phyloP scores from a whole-genome alignment of 2,113 vertebrate genomes.

The Suricata suricatta region DNA sequence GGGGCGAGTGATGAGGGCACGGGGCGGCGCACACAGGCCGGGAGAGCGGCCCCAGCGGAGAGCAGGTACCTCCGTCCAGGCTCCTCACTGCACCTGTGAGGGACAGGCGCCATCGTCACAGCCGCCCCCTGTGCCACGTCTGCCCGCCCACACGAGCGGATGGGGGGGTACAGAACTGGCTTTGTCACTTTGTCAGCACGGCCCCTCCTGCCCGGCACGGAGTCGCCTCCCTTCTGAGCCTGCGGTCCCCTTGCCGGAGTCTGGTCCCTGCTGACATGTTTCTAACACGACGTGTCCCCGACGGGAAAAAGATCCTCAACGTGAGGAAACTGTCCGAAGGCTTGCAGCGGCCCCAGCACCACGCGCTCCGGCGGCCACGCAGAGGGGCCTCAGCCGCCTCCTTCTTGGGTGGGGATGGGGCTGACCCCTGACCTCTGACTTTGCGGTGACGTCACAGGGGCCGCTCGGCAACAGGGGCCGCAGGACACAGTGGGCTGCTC shows the following conservation, averaged over 20 bases:
- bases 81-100: too few relatives aligned
- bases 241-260: not conserved
- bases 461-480: not conserved
- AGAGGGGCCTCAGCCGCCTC: not conserved
- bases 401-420: not conserved
- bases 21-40: not conserved
- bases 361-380: accelerated
- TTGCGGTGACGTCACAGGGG: conserved; percentile 62
- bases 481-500: not conserved
- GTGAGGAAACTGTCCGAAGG: not conserved
- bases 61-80: not conserved
- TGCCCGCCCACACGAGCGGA: too few relatives aligned
- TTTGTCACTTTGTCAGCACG: too few relatives aligned
- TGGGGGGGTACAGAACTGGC: too few relatives aligned
- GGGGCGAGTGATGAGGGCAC: accelerated
- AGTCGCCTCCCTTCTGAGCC: not conserved
- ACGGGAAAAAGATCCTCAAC: too few relatives aligned
- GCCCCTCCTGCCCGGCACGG: not conserved
- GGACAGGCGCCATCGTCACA: too few relatives aligned
- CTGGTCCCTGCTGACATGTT: not conserved
- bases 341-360: not conserved
- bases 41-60: not conserved
- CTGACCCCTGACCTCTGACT: conserved; percentile 1
- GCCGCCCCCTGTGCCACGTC: too few relatives aligned
- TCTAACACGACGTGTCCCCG: too few relatives aligned